These are phyloP conservation scores for Rachycentron canadum DNA, from an alignment of 2,797 vertebrate species.

Conservation along the genomic window DNA sequence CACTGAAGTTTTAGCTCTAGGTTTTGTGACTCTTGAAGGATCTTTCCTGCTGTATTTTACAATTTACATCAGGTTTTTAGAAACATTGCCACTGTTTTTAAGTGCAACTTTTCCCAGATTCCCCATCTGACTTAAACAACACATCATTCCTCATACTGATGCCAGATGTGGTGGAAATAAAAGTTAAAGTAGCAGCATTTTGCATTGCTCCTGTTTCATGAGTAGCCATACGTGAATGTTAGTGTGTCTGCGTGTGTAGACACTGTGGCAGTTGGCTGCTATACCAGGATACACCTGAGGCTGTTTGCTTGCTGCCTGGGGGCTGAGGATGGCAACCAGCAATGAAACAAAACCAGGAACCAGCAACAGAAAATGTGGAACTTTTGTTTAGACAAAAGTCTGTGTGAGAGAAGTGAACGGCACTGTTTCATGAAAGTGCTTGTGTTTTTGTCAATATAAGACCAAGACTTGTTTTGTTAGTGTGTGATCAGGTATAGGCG, in stretches of 20 bases:
- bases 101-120: not conserved
- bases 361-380: slow-evolving; percentile 73
- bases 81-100: not conserved
- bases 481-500: not conserved
- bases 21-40: not conserved
- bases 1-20: not conserved
- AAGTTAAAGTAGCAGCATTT: slow-evolving; percentile 4
- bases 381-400: slow-evolving; percentile 66
- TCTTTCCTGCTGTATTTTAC: not conserved
- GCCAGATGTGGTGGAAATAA: not conserved
- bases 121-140: not conserved
- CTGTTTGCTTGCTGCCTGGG: slow-evolving; percentile 70
- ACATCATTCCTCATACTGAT: not conserved
- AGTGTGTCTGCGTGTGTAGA: slow-evolving; percentile 5
- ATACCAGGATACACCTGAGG: slow-evolving; percentile 74
- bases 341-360: slow-evolving; percentile 75
- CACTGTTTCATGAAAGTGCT: slow-evolving; percentile 31
- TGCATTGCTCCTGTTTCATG: not conserved
- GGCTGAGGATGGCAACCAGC: slow-evolving; percentile 48
- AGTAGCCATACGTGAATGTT: not conserved
- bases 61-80: not conserved
- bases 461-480: not conserved
- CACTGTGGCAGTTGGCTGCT: slow-evolving; percentile 65
- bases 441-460: not conserved
- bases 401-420: slow-evolving; percentile 45